Conservation (phyloP, 2,888 invertebrate species). For the Diabrotica balteata region DNA sequence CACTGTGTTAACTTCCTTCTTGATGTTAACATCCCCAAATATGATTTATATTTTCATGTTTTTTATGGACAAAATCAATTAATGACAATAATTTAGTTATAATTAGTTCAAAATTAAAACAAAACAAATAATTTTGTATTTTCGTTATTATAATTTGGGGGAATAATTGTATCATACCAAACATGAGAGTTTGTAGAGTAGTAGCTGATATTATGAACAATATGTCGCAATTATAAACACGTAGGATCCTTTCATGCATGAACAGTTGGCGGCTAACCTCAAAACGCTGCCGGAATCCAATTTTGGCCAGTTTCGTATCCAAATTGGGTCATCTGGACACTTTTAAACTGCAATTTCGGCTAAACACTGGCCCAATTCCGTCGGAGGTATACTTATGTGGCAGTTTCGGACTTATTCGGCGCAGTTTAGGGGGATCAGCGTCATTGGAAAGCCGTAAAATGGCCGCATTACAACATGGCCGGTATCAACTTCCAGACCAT, state of each 20-base stretch:
- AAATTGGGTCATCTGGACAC: constrained; percentile 29
- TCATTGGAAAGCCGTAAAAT: constrained; percentile 27
- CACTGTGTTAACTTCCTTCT: too few relatives aligned
- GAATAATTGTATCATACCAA: too few relatives aligned
- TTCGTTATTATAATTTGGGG: too few relatives aligned
- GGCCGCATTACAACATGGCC: constrained; percentile 25
- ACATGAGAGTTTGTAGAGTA: too few relatives aligned
- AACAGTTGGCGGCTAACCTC: constrained; percentile 17
- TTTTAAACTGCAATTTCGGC: constrained; percentile 30
- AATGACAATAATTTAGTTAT: too few relatives aligned
- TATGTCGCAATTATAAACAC: not conserved
- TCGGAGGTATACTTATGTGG: constrained; percentile 29
- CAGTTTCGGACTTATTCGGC: constrained; percentile 26
- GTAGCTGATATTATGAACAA: not conserved
- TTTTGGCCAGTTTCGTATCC: constrained; percentile 11
- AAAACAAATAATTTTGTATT: too few relatives aligned
- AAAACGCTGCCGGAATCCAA: constrained; percentile 13
- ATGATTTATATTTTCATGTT: too few relatives aligned
- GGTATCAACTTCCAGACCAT: constrained; percentile 29
- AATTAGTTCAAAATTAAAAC: too few relatives aligned
- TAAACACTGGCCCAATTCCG: constrained; percentile 22
- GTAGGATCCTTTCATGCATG: constrained; percentile 1
- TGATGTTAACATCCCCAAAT: too few relatives aligned
- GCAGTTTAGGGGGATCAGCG: constrained; percentile 23
- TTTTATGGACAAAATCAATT: too few relatives aligned